phyloP scores from a whole-genome alignment of 92 coral and sea anemone genomes.

The Palythoa grandis region DNA sequence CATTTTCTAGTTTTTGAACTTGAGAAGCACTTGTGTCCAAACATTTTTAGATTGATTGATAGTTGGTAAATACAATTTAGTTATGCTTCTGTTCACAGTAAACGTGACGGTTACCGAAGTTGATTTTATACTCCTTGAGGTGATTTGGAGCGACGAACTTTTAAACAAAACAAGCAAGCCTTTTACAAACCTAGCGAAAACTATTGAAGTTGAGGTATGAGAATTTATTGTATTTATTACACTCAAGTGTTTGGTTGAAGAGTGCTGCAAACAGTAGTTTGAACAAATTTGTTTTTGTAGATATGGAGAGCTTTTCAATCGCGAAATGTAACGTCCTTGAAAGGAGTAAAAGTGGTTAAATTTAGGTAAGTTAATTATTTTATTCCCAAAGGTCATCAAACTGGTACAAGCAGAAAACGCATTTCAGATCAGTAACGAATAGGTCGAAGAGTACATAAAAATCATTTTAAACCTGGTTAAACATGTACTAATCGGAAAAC shows the following conservation, averaged over 20 bases:
- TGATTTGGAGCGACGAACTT: slow-evolving; percentile 20
- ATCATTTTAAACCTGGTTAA: no score
- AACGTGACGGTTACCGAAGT: slow-evolving; percentile 19
- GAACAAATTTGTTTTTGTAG: background rate
- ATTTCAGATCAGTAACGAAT: no score
- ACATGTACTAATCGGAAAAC: no score
- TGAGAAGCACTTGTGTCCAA: no score
- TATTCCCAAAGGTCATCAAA: background rate
- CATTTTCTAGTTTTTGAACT: no score
- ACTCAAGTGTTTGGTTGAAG: background rate
- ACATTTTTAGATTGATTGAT: no score
- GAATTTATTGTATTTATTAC: background rate
- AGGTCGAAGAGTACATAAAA: no score
- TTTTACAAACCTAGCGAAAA: slow-evolving; percentile 28
- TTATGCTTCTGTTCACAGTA: background rate
- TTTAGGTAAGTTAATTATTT: background rate
- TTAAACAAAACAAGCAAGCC: slow-evolving; percentile 6
- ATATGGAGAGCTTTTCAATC: background rate
- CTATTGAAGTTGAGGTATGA: slow-evolving; percentile 16
- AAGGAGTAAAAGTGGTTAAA: background rate
- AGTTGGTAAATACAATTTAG: no score
- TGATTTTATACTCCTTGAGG: slow-evolving; percentile 40
- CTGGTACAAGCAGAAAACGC: background rate
- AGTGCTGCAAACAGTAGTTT: background rate
- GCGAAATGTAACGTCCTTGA: background rate